Evolutionary conservation across 2,888 invertebrate species (phyloP).

Genomic region (Taphrorychus bicolor): DNA sequence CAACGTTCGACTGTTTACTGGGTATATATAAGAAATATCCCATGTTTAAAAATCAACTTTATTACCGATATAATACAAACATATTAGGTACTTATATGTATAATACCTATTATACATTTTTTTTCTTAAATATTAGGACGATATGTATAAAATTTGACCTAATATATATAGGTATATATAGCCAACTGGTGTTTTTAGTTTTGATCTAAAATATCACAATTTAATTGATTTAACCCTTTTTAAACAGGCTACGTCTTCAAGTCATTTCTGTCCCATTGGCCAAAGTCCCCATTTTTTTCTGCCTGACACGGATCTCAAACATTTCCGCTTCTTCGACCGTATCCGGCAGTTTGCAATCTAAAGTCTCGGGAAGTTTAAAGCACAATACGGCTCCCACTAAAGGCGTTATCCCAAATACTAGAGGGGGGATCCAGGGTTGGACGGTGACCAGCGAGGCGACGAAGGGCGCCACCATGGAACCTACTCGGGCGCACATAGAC

Average conservation of each 20-base stretch:
- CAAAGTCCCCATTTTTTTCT: constrained; percentile 5
- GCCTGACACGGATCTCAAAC: constrained; percentile 28
- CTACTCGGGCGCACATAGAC: constrained; percentile 85
- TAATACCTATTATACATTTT: no score
- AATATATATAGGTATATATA: no score
- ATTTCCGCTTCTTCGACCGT: constrained; percentile 80
- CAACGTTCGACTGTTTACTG: no score
- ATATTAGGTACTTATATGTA: no score
- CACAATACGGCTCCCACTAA: constrained; percentile 73
- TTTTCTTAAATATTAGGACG: no score
- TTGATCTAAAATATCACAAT: background rate
- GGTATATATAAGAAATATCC: no score
- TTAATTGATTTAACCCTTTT: background rate
- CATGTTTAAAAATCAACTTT: no score
- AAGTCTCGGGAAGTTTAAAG: constrained; percentile 78
- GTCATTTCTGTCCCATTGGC: constrained; percentile 5
- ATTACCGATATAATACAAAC: no score
- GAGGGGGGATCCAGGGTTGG: constrained; percentile 70
- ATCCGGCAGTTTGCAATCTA: constrained; percentile 77
- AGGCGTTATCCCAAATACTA: constrained; percentile 68
- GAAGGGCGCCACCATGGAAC: constrained; percentile 86
- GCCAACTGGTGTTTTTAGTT: no score
- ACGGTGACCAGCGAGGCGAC: constrained; percentile 70
- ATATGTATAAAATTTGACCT: no score
- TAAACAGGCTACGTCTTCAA: background rate